A percentile compares a stretch with the other conserved stretches of the same genome.
Evolutionary conservation across 2,113 vertebrate genomes (phyloP).

Genomic region (Cygnus buccinator): DNA sequence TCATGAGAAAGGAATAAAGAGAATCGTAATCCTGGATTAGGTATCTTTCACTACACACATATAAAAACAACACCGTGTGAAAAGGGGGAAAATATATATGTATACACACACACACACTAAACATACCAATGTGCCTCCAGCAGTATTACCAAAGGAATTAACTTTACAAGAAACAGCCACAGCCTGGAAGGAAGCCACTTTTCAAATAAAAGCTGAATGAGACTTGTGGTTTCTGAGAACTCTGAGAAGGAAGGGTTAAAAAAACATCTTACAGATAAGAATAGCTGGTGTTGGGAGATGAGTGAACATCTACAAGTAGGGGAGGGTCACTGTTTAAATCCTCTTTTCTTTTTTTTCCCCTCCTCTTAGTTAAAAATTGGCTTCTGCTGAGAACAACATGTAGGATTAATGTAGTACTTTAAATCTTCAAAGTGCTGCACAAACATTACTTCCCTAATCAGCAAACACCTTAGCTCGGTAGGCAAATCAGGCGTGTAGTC

Average conservation of each 20-base stretch:
- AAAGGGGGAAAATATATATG: slow-evolving; percentile 54
- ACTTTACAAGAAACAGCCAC: slow-evolving; percentile 61
- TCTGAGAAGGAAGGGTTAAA: slow-evolving; percentile 66
- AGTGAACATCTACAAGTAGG: slow-evolving; percentile 57
- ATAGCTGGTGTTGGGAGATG: slow-evolving; percentile 38
- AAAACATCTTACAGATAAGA: slow-evolving; percentile 59
- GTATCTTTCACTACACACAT: slow-evolving; percentile 63
- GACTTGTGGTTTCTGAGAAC: slow-evolving; percentile 57
- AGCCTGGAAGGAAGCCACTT: slow-evolving; percentile 42
- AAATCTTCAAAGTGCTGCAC: slow-evolving; percentile 53
- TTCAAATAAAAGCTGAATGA: slow-evolving; percentile 35
- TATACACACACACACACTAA: slow-evolving; percentile 50
- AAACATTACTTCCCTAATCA: slow-evolving; percentile 49
- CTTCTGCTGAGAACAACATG: background rate
- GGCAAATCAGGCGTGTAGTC: slow-evolving; percentile 16
- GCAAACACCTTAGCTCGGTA: slow-evolving; percentile 49
- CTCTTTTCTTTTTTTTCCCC: background rate
- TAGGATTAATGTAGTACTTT: slow-evolving; percentile 53
- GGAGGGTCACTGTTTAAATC: slow-evolving; percentile 58
- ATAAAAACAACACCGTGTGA: slow-evolving; percentile 66
- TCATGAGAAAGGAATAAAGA: slow-evolving; percentile 71
- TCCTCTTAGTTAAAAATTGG: slow-evolving; percentile 37
- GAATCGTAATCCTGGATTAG: slow-evolving; percentile 71
- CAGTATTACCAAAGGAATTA: slow-evolving; percentile 62
- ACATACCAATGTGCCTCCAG: slow-evolving; percentile 52